Evolutionary conservation across 2,797 vertebrate species (phyloP).

Genomic region (Cirrhinus molitorella): DNA sequence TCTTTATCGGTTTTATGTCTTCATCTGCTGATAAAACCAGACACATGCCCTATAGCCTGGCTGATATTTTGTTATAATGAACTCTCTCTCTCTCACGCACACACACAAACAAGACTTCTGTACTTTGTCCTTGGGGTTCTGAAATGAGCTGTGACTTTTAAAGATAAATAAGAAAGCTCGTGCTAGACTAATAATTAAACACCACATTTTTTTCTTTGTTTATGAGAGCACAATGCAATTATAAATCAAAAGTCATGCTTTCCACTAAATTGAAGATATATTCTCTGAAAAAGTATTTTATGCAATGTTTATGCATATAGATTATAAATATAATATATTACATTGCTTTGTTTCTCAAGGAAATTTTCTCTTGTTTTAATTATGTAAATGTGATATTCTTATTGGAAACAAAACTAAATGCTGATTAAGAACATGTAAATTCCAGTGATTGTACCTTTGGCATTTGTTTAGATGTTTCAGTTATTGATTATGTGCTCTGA

Average conservation of each 20-base stretch:
- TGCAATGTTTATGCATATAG: not conserved
- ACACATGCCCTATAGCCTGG: not conserved
- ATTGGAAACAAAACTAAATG: not conserved
- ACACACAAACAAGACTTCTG: not conserved
- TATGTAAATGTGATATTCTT: not conserved
- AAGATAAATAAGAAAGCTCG: not conserved
- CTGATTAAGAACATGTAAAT: not conserved
- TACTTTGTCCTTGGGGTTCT: not conserved
- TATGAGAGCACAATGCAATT: not conserved
- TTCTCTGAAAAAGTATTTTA: not conserved
- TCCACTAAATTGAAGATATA: not conserved
- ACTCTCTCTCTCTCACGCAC: not conserved
- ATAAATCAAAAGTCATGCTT: not conserved
- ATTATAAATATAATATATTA: not conserved
- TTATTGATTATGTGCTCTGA: not conserved
- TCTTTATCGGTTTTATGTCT: not conserved
- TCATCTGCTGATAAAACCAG: conserved; percentile 1
- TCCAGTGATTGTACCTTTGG: not conserved
- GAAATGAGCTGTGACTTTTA: not conserved
- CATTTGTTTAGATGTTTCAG: not conserved
- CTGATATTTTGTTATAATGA: conserved; percentile 13
- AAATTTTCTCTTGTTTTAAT: not conserved
- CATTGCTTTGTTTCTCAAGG: not conserved
- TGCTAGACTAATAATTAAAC: conserved; percentile 4
- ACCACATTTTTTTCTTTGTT: not conserved